phyloP scores from a whole-genome alignment of 2,888 invertebrate species.

The Xestoiulus laeticollis region DNA sequence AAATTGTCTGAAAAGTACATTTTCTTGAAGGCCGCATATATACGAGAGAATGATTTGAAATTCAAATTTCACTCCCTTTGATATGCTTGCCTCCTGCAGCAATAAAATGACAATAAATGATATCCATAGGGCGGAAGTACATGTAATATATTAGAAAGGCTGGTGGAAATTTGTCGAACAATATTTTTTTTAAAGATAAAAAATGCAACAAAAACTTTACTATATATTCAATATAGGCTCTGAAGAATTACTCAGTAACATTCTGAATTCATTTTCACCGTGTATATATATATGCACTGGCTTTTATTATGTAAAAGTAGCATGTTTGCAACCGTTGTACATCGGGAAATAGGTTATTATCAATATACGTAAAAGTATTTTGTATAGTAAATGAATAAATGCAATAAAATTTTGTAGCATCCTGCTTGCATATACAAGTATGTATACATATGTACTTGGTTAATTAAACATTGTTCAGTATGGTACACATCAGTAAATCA shows the following conservation, averaged over 20 bases:
- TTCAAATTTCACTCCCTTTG: neutral
- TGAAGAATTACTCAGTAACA: neutral
- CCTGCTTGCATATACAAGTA: no score
- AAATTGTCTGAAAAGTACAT: neutral
- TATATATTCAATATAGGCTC: neutral
- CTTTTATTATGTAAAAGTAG: no score
- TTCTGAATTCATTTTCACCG: no score
- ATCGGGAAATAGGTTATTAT: no score
- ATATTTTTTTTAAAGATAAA: neutral
- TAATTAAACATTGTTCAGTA: no score
- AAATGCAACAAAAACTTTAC: neutral
- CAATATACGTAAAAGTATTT: no score
- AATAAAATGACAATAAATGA: neutral
- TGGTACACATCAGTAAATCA: no score
- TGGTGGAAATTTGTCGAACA: neutral
- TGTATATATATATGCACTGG: no score
- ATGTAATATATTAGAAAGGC: neutral
- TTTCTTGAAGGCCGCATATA: neutral
- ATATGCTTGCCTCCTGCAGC: neutral
- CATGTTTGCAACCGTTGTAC: no score
- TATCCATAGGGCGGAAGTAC: neutral
- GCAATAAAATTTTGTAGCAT: no score
- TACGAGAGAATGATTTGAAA: neutral
- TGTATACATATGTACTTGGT: no score
- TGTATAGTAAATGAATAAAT: no score